These are phyloP conservation scores for Aphrophora alni DNA, from an alignment of 2,888 invertebrate species.

Conservation along the genomic window DNA sequence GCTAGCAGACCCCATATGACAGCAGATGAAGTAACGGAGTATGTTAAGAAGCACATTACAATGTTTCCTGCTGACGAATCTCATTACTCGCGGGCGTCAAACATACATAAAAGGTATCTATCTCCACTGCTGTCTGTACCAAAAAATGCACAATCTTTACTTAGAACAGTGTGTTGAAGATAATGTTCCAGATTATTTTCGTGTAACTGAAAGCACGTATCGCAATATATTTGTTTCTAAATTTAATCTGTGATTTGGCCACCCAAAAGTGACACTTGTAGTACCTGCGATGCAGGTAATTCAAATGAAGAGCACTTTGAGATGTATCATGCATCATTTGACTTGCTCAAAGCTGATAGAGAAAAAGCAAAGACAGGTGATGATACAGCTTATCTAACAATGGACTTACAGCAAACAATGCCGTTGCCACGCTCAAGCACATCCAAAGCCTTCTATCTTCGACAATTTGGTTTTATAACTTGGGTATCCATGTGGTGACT, in stretches of 20 bases:
- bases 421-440: conserved; percentile 42
- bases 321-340: conserved; percentile 32
- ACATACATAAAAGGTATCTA: not conserved
- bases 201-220: not conserved
- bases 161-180: not conserved
- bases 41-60: not conserved
- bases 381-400: conserved; percentile 36
- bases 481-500: conserved; percentile 42
- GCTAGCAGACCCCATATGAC: no score
- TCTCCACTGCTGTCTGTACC: not conserved
- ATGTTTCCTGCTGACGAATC: not conserved
- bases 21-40: not conserved
- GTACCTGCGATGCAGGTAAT: conserved; percentile 44
- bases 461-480: conserved; percentile 42
- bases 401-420: conserved; percentile 39
- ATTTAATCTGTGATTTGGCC: conserved; percentile 23
- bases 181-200: not conserved
- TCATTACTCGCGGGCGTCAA: not conserved
- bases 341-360: conserved; percentile 33
- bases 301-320: conserved; percentile 36
- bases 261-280: conserved; percentile 48
- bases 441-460: conserved; percentile 45
- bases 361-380: conserved; percentile 15
- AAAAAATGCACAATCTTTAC: not conserved
- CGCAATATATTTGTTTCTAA: not conserved